Conservation (phyloP, 2,888 invertebrate species). For the Clunio marinus region DNA sequence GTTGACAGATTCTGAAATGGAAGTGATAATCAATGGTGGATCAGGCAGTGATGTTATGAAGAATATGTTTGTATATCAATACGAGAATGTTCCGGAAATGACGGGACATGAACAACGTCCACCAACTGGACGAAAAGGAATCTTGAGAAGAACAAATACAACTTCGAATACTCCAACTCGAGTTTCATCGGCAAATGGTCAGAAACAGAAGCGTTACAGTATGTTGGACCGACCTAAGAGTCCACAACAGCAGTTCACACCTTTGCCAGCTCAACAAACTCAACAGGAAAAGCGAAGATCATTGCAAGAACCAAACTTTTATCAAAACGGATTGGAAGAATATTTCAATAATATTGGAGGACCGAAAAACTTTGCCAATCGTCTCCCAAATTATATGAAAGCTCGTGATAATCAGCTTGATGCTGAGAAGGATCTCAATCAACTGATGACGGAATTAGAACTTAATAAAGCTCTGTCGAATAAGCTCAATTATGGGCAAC, state of each 20-base stretch:
- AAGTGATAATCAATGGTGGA: constrained; percentile 30
- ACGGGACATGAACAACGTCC: constrained; percentile 55
- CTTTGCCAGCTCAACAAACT: constrained; percentile 47
- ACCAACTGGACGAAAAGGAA: constrained; percentile 59
- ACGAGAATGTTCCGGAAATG: constrained; percentile 70
- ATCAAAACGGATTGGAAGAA: constrained; percentile 26
- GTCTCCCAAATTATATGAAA: constrained; percentile 34
- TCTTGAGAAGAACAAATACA: constrained; percentile 45
- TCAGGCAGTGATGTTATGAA: constrained; percentile 51
- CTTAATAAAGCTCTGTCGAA: constrained; percentile 30
- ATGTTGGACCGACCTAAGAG: constrained; percentile 61
- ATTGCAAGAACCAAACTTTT: constrained; percentile 66
- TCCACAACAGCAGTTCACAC: constrained; percentile 16
- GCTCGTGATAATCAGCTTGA: constrained; percentile 22
- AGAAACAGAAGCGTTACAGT: constrained; percentile 66
- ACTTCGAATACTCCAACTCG: constrained; percentile 33
- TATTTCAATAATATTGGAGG: constrained; percentile 34
- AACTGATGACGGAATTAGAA: constrained; percentile 30
- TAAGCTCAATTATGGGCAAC: constrained; percentile 23
- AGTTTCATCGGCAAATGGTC: constrained; percentile 42
- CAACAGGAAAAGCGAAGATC: constrained; percentile 64
- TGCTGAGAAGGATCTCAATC: constrained; percentile 27
- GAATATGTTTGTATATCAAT: constrained; percentile 74
- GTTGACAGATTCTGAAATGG: constrained; percentile 62
- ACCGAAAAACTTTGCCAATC: constrained; percentile 26